Evolutionary conservation across 1,140 invertebrate genomes (phyloP).

Genomic region (Drosophila miranda): DNA sequence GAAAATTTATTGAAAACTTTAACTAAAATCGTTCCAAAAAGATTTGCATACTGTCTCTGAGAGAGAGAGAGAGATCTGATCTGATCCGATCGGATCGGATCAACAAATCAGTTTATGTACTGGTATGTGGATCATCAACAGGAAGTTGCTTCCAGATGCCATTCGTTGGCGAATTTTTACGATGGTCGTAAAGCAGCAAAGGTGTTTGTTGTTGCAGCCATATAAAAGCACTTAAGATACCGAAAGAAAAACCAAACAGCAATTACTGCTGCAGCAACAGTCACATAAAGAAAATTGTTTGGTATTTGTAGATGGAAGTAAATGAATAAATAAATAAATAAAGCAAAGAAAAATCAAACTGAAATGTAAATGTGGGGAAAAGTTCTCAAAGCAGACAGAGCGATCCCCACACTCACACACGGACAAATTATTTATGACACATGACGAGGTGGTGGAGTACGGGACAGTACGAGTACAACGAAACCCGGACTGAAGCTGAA

Average conservation of each 20-base stretch:
- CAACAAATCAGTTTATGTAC: constrained; percentile 31
- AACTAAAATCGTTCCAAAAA: constrained; percentile 2
- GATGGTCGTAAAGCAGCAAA: constrained; percentile 28
- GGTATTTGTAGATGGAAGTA: constrained; percentile 48
- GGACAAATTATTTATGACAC: constrained; percentile 77
- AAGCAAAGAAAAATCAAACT: constrained; percentile 54
- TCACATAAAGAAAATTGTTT: constrained; percentile 13
- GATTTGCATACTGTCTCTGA: constrained; percentile 21
- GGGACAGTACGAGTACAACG: constrained; percentile 14
- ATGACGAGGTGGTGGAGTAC: constrained; percentile 56
- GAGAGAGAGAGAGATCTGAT: constrained; percentile 1
- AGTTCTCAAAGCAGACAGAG: constrained; percentile 56
- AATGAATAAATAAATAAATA: constrained; percentile 65
- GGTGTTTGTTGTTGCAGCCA: constrained; percentile 25
- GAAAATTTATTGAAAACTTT: constrained; percentile 30
- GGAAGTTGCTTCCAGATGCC: constrained; percentile 16
- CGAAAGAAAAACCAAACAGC: constrained; percentile 5
- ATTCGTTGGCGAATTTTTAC: constrained; percentile 18
- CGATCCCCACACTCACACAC: neutral
- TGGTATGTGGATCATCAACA: constrained; percentile 9
- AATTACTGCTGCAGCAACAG: constrained; percentile 13
- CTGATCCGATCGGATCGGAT: constrained; percentile 3
- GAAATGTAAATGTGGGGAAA: constrained; percentile 30
- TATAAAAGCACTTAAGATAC: constrained; percentile 43
- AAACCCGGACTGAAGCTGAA: constrained; percentile 46